Evolutionary conservation across 2,888 invertebrate species (phyloP).

Genomic region (Podabrus alpinus): DNA sequence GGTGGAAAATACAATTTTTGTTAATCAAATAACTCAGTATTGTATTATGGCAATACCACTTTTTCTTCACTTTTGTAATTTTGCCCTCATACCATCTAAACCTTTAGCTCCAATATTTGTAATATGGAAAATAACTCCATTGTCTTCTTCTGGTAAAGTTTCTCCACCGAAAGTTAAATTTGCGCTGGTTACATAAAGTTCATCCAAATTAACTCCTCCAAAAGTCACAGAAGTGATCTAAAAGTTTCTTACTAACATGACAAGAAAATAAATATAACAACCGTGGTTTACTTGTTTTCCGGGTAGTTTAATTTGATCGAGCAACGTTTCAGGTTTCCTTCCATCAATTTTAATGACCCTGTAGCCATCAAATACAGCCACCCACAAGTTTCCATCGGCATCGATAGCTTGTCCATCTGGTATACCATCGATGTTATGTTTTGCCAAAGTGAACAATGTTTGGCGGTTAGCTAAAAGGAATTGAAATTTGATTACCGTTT

Average conservation of each 20-base stretch:
- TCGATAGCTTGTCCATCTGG: conserved; percentile 81
- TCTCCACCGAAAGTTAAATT: conserved; percentile 56
- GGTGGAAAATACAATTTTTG: too few species aligned
- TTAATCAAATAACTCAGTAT: too few species aligned
- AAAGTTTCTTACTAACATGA: not conserved
- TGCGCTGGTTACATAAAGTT: conserved; percentile 52
- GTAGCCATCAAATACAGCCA: conserved; percentile 74
- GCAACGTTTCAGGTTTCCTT: conserved; percentile 56
- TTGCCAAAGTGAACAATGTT: conserved; percentile 61
- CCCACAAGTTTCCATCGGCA: conserved; percentile 75
- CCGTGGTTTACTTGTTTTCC: conserved; percentile 60
- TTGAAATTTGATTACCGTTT: too few species aligned
- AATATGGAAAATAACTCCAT: conserved; percentile 57
- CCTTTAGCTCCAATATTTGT: conserved; percentile 65
- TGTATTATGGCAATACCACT: too few species aligned
- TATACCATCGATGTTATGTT: conserved; percentile 54
- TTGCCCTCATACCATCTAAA: conserved; percentile 50
- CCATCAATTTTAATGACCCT: conserved; percentile 65
- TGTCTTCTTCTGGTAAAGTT: conserved; percentile 56
- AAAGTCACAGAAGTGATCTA: conserved; percentile 68
- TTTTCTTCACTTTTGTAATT: conserved; percentile 20
- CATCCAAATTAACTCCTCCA: conserved; percentile 63
- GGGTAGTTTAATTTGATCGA: conserved; percentile 66
- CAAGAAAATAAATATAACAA: not conserved
- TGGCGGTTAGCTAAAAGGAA: conserved; percentile 61